Evolutionary conservation across 2,797 vertebrate species (phyloP), one percentile per base, ranked within the genome.

Genomic region (Danio jaintianensis): DNA sequence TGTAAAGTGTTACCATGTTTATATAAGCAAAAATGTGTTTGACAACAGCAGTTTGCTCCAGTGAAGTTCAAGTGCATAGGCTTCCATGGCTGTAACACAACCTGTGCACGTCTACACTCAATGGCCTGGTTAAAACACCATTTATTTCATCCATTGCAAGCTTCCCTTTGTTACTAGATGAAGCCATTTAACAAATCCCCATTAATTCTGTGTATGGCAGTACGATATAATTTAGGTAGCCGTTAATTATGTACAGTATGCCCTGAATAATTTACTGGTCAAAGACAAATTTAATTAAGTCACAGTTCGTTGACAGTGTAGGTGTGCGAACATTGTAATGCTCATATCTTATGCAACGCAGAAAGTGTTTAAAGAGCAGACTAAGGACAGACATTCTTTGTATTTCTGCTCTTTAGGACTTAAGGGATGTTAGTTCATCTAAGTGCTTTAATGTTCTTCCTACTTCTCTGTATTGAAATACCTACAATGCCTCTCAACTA

Each of bases 141-240:
- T 90, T 88, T 88, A 83, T 91, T 84, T 78, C 69, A 69, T 80
- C 73, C 78, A 53, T 69, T 81, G 83, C 89, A 89, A 89, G 81
- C 83, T 69, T 79, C 80, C 83, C 83, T 77, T 81, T 88, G 85
- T 82, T 90, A 86, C 84, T 84, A 86, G 85, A 90, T 89, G 79
- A 89, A 91, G 88, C 77, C 86, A 84, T 91, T 90, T 90, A 91
- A 90, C 92, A 92, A 91, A 91, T 86, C 77, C 55, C 85, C 85
- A 89, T 91, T 91, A 89, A 90, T 91, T 87, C 83, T 86, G 84
- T 85, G 73, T 83, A 84, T 84, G 79, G 82, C 86, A 71, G 48
- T 79, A 86, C 86, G 86, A 91, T 89, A 90, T 88, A 87, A 90
- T 88, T 91, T 85, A 88, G 89, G 82, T 79, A 79, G 85, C 88